Evolutionary conservation across 2,888 invertebrate species (phyloP), one percentile per base, ranked within the genome.

Genomic region (Thalpophila matura): DNA sequence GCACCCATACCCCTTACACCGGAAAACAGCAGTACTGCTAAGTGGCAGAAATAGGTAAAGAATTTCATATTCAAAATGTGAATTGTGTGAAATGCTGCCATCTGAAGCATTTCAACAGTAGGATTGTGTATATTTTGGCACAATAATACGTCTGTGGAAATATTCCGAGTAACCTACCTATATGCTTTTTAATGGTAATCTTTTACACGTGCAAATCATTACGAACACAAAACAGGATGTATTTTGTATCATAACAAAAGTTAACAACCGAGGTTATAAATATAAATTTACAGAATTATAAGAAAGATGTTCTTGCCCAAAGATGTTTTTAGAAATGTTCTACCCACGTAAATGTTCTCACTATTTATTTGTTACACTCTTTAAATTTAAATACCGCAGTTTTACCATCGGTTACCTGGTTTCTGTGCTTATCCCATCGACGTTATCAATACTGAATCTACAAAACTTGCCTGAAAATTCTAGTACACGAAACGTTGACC

Each of bases 151-250:
- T 55, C 45, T 63, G 56, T 55, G 59, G 27, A 35, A 56, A 56
- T 53, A 68, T 69, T 54, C 20, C 20, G n/a, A n/a, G n/a, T n/a
- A n/a, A 40, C 33, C 49, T 68, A 56, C 62, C 47, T 37, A 56
- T 43, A 24, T 72, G 38, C 70, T 65, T 62, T 60, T 56, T 54
- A 42, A 45, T 53, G 29, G 45, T 80, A 82, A 82, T 76, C 70
- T 79, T 65, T 74, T 77, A 70, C 84, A 82, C 82, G 85, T 74
- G 79, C 58, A 64, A 62, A 62, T 66, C 47, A 56, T 73, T 66
- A 56, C 9, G 50, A 42, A 38, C 62, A 61, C 50, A 64, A 51
- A 71, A 62, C 26, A 45, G 54, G 29, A 67, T 63, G 43, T 65
- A 68, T 58, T 65, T 59, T 66, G 31, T 37, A 31, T 43, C 9